Evolutionary conservation across 1,140 invertebrate species (phyloP).

Genomic region (Cotesia chilonis): DNA sequence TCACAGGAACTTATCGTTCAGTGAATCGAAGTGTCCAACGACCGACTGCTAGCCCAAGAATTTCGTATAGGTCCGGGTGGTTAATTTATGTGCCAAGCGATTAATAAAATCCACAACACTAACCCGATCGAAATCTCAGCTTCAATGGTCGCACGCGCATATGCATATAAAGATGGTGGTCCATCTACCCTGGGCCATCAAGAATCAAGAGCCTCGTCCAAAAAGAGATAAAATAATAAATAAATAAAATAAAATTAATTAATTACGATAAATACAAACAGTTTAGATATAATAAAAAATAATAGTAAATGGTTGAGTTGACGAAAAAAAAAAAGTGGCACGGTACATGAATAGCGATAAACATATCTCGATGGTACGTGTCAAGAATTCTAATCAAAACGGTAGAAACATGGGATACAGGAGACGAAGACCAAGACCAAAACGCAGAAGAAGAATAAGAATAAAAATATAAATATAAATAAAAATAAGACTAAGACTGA

Average conservation of each 20-base stretch:
- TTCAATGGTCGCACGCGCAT: constrained; percentile 29
- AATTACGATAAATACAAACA: neutral
- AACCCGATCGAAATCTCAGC: constrained; percentile 41
- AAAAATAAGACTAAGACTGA: neutral
- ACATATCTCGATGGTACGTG: constrained; percentile 48
- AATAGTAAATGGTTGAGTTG: constrained; percentile 3
- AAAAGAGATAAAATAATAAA: constrained; percentile 15
- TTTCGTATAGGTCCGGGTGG: constrained; percentile 42
- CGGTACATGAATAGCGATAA: constrained; percentile 31
- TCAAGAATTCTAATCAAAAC: constrained; percentile 64
- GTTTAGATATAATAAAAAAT: constrained; percentile 1
- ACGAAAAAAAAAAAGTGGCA: constrained; percentile 6
- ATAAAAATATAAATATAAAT: no score
- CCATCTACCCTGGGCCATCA: neutral
- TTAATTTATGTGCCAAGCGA: constrained; percentile 54
- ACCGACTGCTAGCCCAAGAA: constrained; percentile 40
- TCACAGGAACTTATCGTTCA: constrained; percentile 24
- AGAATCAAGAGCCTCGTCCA: neutral
- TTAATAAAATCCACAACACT: constrained; percentile 53
- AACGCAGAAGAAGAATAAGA: constrained; percentile 9
- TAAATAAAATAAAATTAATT: neutral
- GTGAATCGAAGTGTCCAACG: constrained; percentile 24
- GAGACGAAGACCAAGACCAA: constrained; percentile 23
- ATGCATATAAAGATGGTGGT: constrained; percentile 6
- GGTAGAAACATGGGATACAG: constrained; percentile 40